A percentile compares a stretch with the other conserved stretches of the same genome.
Conservation (phyloP, 2,113 vertebrate species). For the Microcebus jonahi region DNA sequence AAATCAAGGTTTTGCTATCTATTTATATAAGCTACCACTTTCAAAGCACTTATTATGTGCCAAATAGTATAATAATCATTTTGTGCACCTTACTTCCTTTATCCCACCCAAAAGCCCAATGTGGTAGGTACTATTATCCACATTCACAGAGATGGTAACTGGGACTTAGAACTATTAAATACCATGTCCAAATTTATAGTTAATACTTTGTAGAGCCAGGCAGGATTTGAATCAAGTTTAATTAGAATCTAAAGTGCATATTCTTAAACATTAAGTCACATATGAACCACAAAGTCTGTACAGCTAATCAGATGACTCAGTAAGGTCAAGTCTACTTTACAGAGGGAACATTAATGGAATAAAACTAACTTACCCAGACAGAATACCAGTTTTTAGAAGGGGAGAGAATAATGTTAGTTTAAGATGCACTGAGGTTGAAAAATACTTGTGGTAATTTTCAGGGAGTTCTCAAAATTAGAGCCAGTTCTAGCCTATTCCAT, state of each 20-base stretch:
- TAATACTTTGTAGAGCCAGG: neutral
- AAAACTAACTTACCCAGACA: neutral
- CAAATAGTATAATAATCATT: neutral
- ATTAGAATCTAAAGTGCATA: neutral
- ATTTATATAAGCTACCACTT: neutral
- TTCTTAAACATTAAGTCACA: neutral
- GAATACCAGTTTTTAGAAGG: neutral
- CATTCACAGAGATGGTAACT: neutral
- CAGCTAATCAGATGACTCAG: neutral
- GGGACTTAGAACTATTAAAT: neutral
- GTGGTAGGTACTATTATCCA: neutral
- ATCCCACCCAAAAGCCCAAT: neutral
- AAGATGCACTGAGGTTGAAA: neutral
- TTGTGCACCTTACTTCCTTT: neutral
- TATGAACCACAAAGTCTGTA: neutral
- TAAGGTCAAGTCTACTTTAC: neutral
- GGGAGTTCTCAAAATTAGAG: neutral
- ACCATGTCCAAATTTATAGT: neutral
- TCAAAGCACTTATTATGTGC: neutral
- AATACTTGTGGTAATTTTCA: neutral
- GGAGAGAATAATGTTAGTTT: neutral
- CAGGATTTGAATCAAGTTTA: neutral
- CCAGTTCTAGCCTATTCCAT: neutral
- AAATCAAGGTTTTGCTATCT: neutral
- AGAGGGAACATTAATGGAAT: neutral